Conservation (phyloP, 2,797 vertebrate genomes). For the Anisognathus igniventris region DNA sequence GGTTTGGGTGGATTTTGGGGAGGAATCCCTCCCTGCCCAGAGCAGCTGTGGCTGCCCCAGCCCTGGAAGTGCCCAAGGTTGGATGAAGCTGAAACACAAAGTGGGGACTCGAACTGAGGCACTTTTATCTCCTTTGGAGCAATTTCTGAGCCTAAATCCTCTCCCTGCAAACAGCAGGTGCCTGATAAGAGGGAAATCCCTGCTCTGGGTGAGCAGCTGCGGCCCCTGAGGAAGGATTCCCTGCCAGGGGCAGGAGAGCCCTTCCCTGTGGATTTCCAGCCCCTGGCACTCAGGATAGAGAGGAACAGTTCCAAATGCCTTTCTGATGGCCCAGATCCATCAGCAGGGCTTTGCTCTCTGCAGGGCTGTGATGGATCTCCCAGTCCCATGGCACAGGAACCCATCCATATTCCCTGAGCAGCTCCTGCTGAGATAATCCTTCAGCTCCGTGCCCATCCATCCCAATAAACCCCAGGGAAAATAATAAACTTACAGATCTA, state of each 20-base stretch:
- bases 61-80: background rate
- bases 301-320: background rate
- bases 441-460: constrained; percentile 21
- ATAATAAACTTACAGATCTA: background rate
- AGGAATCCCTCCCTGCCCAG: background rate
- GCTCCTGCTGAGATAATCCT: constrained; percentile 33
- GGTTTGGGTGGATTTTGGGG: background rate
- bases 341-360: background rate
- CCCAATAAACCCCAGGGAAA: constrained; percentile 1
- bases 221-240: background rate
- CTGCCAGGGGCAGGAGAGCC: background rate
- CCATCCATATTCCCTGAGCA: constrained; percentile 12
- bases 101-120: background rate
- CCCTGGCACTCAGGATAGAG: background rate
- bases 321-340: background rate
- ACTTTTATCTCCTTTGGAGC: background rate
- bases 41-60: background rate
- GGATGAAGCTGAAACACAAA: background rate
- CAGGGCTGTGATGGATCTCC: constrained; percentile 22
- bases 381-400: background rate
- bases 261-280: background rate
- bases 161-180: background rate
- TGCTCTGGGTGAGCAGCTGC: background rate
- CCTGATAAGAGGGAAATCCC: background rate
- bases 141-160: background rate